Base-by-base conservation (phyloP, 2,113 vertebrate genomes). In the Dendropsophus ebraccatus region DNA sequence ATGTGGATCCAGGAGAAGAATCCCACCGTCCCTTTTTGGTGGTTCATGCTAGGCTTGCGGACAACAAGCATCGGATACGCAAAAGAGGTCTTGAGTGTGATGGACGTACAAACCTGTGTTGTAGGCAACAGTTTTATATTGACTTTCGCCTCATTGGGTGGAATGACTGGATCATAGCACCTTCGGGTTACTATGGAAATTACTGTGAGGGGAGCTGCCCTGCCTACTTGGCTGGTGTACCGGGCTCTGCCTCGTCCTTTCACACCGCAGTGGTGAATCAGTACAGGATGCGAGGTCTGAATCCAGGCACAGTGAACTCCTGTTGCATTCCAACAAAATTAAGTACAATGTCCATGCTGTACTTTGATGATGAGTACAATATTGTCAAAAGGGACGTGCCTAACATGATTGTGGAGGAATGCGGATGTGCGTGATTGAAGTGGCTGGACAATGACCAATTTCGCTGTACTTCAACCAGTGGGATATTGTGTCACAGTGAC, bases 341-440 rank as follows among this genome's bases (percentile, higher is more conserved):
- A 91, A 99, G 98, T 93, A 98, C 97, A 88, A 99, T 99, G 97
- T 99, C 98, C 90, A 99, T 99, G 98, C 96, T 99, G 87, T 99
- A 99, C 95, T 99, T 99, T n/a, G 98, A 99, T 17, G 98, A 99
- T 32, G 98, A 99, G 90, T 99, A 99, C 94, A 99, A 99, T 95
- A 99, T 99, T 35, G 97, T 99, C 87, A 99, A 99, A 92, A 95
- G 97, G 88, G 98, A 99, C 13, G 98, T 99, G 89, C 97, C 97
- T 93, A 99, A 99, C 93, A 99, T 99, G 98, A 99, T 99, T 23
- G 98, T 99, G 94, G 98, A 99, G 92, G 98, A 99, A 93, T 99
- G 98, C 25, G 98, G 98, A 90, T 99, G 98, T 3, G 97, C 98
- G 88, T 99, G 97, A 99, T 87, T 25, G 70, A 60, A 84, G 90